Evolutionary conservation across 2,797 vertebrate species (phyloP).

Genomic region (Microhierax caerulescens): DNA sequence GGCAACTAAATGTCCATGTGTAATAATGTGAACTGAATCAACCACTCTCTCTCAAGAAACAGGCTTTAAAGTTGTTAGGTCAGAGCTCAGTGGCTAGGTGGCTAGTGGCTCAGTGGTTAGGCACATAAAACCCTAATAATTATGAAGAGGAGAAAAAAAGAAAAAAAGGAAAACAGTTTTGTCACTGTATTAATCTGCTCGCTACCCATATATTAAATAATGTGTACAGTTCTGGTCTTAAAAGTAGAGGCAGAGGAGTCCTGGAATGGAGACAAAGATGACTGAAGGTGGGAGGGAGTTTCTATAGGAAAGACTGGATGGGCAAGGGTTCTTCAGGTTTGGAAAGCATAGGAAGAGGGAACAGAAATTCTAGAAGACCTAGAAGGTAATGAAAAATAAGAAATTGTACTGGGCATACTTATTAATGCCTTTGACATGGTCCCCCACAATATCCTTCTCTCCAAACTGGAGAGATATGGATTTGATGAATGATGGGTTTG

Average conservation of each 20-base stretch:
- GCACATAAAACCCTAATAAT: neutral
- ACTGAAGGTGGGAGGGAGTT: neutral
- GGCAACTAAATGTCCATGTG: neutral
- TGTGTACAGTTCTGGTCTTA: neutral
- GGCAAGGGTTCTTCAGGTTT: neutral
- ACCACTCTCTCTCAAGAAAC: neutral
- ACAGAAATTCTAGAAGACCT: neutral
- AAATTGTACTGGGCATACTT: neutral
- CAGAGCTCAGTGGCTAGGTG: neutral
- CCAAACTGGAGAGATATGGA: neutral
- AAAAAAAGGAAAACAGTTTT: neutral
- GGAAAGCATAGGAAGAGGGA: neutral
- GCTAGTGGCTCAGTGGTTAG: too few species aligned
- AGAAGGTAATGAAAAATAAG: neutral
- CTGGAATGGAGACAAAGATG: neutral
- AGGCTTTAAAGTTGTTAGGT: neutral
- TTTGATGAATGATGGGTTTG: neutral
- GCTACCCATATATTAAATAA: neutral
- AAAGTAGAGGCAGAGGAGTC: neutral
- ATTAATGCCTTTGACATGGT: neutral
- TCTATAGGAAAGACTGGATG: neutral
- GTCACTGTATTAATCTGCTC: neutral
- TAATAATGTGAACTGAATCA: neutral
- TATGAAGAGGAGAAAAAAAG: neutral
- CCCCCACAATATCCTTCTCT: neutral